phyloP scores from a whole-genome alignment of 2,888 invertebrate species.

The Amblyteles armatorius region DNA sequence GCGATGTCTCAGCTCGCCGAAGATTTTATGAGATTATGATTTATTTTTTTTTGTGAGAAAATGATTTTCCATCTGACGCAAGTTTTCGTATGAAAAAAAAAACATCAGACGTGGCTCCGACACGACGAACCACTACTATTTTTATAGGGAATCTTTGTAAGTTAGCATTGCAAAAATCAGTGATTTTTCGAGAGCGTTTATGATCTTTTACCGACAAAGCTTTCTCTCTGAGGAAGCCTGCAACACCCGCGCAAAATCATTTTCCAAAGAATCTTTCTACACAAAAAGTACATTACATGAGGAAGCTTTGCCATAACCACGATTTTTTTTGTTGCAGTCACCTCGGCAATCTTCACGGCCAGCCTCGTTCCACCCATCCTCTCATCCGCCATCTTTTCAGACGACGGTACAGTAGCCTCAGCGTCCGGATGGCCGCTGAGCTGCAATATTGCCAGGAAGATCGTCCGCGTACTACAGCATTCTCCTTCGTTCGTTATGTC shows the following conservation, averaged over 20 bases:
- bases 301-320: background rate
- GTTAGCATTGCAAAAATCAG: too few species aligned
- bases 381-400: background rate
- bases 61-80: background rate
- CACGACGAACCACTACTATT: too few species aligned
- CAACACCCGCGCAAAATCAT: background rate
- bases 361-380: background rate
- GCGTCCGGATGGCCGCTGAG: background rate
- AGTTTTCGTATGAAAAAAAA: too few species aligned
- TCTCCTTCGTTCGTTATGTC: slow-evolving; percentile 42
- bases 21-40: too few species aligned
- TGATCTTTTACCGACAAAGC: too few species aligned
- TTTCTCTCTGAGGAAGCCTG: background rate
- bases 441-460: background rate
- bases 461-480: background rate
- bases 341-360: background rate
- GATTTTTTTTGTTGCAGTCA: background rate
- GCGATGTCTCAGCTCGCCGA: too few species aligned
- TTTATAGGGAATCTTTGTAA: too few species aligned
- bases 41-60: too few species aligned
- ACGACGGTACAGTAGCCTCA: background rate
- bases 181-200: too few species aligned
- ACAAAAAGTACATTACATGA: background rate
- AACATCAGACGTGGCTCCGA: too few species aligned
- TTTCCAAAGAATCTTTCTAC: background rate